Conservation (phyloP, 1,140 invertebrate species). For the Microplitis demolitor region DNA sequence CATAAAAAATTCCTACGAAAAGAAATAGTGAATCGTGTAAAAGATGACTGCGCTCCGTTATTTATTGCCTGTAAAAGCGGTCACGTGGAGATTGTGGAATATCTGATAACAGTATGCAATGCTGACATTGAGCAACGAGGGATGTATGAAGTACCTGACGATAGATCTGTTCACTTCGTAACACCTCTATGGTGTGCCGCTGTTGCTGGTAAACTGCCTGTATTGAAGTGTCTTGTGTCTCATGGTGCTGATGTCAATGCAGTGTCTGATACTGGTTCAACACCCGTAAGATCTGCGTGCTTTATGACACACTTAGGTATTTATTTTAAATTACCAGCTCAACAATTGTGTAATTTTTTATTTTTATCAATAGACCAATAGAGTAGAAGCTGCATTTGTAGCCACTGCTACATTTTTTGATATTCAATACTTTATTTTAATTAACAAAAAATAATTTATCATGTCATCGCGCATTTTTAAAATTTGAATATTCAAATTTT, state of each 20-base stretch:
- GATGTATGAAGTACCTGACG: constrained; percentile 73
- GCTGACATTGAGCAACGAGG: constrained; percentile 87
- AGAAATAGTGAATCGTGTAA: constrained; percentile 68
- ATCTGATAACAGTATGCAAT: constrained; percentile 79
- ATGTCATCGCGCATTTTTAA: too few species aligned
- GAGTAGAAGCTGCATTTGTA: too few species aligned
- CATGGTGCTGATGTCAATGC: constrained; percentile 84
- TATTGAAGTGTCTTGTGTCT: constrained; percentile 78
- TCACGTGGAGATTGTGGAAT: constrained; percentile 86
- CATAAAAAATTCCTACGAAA: constrained; percentile 64
- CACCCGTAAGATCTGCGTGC: constrained; percentile 86
- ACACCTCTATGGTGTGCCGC: constrained; percentile 93
- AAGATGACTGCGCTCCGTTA: constrained; percentile 83
- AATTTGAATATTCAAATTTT: too few species aligned
- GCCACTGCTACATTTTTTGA: too few species aligned
- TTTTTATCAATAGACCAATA: too few species aligned
- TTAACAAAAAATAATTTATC: too few species aligned
- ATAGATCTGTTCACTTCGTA: constrained; percentile 78
- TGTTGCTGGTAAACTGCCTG: constrained; percentile 80
- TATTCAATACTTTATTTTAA: too few species aligned
- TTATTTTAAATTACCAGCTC: not conserved
- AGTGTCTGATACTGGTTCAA: constrained; percentile 86
- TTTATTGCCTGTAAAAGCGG: constrained; percentile 86
- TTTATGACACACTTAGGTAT: constrained; percentile 88
- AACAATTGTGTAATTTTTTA: not conserved